These are phyloP conservation scores for Tenthredo amoena DNA, from an alignment of 2,888 invertebrate species.

Conservation along the genomic window DNA sequence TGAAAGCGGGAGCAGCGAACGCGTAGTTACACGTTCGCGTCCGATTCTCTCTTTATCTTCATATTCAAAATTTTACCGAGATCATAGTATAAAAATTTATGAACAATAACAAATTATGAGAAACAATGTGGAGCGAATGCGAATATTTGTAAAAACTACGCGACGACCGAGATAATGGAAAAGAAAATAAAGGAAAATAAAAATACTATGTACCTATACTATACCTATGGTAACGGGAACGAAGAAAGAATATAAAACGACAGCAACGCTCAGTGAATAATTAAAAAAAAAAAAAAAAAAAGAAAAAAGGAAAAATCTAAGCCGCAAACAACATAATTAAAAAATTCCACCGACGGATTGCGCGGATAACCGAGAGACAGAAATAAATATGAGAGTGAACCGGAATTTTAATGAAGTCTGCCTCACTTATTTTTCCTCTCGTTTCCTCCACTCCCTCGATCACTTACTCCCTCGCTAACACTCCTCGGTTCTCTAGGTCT, in stretches of 20 bases:
- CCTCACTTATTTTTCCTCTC: conserved; percentile 50
- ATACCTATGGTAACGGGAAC: neutral
- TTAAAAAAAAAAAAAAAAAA: conserved; percentile 29
- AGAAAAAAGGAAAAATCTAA: conserved; percentile 15
- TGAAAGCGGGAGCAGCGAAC: neutral
- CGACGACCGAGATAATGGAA: neutral
- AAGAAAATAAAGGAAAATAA: neutral
- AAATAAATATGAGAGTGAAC: conserved; percentile 65
- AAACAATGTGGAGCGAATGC: neutral
- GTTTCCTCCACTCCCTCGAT: neutral
- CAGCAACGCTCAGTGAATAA: neutral
- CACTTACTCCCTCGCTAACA: neutral
- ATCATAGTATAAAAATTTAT: too few relatives aligned
- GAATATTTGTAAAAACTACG: neutral
- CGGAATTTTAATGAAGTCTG: conserved; percentile 70
- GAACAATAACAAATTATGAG: neutral
- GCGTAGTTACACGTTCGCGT: neutral
- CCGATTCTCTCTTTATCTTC: neutral
- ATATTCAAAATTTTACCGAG: neutral
- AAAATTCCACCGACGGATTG: conserved; percentile 62
- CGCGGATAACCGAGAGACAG: conserved; percentile 60
- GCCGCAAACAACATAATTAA: conserved; percentile 56
- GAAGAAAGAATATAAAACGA: neutral
- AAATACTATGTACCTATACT: neutral
- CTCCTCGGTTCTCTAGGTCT: neutral